Evolutionary conservation across 1,140 invertebrate genomes (phyloP).

Genomic region (Gonioctena quinquepunctata): DNA sequence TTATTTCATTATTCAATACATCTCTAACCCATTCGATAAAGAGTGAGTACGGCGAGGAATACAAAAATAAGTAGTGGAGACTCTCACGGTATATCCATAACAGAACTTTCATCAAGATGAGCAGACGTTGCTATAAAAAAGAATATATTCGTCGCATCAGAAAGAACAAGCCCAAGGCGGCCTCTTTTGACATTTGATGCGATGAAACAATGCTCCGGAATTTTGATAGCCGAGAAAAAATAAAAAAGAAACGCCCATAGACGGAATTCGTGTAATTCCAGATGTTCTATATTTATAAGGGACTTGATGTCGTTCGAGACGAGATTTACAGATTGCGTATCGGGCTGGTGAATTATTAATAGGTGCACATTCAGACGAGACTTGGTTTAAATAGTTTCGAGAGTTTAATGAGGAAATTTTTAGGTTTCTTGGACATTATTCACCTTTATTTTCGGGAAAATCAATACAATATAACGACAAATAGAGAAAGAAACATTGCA

Average conservation of each 20-base stretch:
- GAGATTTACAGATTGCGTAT: background rate
- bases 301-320: background rate
- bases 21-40: no score
- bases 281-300: constrained; percentile 7
- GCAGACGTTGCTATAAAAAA: background rate
- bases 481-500: no score
- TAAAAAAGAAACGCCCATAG: background rate
- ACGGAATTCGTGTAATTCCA: background rate
- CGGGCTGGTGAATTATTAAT: background rate
- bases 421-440: no score
- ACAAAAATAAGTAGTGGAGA: no score
- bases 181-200: constrained; percentile 4
- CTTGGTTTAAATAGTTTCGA: background rate
- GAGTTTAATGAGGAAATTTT: background rate
- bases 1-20: no score
- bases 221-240: constrained; percentile 1
- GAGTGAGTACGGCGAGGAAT: no score
- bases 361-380: background rate
- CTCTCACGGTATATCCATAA: background rate
- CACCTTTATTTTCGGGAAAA: no score
- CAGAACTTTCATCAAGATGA: background rate
- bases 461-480: no score
- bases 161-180: background rate
- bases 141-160: background rate
- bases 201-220: constrained; percentile 3